Evolutionary conservation across 2,888 invertebrate genomes (phyloP).

Genomic region (Leucophora obtusa): DNA sequence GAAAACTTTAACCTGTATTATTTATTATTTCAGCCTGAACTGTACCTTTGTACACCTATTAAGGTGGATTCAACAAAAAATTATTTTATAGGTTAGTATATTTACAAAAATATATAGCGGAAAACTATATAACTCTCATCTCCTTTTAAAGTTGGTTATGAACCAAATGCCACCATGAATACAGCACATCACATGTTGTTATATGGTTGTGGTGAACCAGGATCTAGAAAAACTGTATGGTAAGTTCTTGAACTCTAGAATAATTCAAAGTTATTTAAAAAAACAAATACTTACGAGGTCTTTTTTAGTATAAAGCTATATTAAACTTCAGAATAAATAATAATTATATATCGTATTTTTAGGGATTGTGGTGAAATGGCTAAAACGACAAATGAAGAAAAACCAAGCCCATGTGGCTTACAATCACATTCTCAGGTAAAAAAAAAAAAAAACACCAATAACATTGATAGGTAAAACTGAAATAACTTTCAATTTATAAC

Average conservation of each 20-base stretch:
- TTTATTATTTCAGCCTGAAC: constrained; percentile 87
- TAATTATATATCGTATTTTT: constrained; percentile 55
- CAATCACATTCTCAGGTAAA: constrained; percentile 82
- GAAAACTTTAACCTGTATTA: no score
- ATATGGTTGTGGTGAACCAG: constrained; percentile 90
- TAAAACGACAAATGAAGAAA: constrained; percentile 79
- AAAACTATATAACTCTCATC: background rate
- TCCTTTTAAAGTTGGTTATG: constrained; percentile 87
- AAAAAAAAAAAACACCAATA: background rate
- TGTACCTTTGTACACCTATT: constrained; percentile 94
- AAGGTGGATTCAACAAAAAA: constrained; percentile 86
- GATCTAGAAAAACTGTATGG: constrained; percentile 82
- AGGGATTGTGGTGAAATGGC: constrained; percentile 98
- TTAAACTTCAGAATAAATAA: no score
- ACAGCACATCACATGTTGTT: constrained; percentile 96
- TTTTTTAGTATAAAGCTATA: no score
- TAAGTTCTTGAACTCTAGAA: constrained; percentile 71
- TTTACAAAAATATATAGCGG: background rate
- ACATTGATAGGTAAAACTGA: background rate
- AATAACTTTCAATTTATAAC: constrained; percentile 39
- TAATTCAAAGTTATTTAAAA: no score
- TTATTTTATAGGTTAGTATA: constrained; percentile 87
- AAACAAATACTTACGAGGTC: no score
- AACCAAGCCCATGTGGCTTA: constrained; percentile 87
- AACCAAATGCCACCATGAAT: constrained; percentile 93